Percentiles rank a stretch among this genome's conserved stretches.
Evolutionary conservation across 2,888 invertebrate genomes (phyloP).

Genomic region (Oligia fasciuncula): DNA sequence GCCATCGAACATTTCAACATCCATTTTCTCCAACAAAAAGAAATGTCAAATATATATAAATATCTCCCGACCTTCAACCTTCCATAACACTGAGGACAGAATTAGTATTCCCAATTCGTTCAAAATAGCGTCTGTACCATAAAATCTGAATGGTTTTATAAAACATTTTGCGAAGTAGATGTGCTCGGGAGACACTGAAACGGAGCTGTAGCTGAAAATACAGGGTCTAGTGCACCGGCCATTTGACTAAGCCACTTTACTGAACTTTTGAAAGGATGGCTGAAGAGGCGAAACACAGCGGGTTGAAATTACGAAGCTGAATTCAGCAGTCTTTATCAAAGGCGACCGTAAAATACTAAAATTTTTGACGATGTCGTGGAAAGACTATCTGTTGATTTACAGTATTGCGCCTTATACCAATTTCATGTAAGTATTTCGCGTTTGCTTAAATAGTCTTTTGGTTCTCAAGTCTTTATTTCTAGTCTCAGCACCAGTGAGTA

Average conservation of each 20-base stretch:
- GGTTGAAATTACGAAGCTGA: background rate
- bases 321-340: background rate
- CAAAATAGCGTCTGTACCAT: slow-evolving; percentile 43
- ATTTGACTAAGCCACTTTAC: slow-evolving; percentile 81
- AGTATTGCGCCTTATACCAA: background rate
- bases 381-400: background rate
- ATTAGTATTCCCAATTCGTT: slow-evolving; percentile 60
- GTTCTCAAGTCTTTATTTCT: background rate
- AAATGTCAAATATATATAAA: slow-evolving; percentile 26
- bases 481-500: background rate
- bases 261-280: slow-evolving; percentile 60
- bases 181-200: slow-evolving; percentile 53
- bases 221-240: slow-evolving; percentile 71
- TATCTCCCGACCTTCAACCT: slow-evolving; percentile 45
- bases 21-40: slow-evolving; percentile 22
- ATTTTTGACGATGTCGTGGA: background rate
- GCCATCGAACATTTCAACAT: background rate
- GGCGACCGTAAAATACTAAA: background rate
- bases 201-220: slow-evolving; percentile 49
- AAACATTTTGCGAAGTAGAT: slow-evolving; percentile 54
- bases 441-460: too few relatives aligned
- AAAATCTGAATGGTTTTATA: slow-evolving; percentile 60
- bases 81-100: slow-evolving; percentile 40
- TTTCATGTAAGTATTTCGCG: background rate
- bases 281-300: slow-evolving; percentile 53